These are phyloP conservation scores for Cheilosia vulpina DNA, from an alignment of 2,888 invertebrate genomes.

Conservation along the genomic window DNA sequence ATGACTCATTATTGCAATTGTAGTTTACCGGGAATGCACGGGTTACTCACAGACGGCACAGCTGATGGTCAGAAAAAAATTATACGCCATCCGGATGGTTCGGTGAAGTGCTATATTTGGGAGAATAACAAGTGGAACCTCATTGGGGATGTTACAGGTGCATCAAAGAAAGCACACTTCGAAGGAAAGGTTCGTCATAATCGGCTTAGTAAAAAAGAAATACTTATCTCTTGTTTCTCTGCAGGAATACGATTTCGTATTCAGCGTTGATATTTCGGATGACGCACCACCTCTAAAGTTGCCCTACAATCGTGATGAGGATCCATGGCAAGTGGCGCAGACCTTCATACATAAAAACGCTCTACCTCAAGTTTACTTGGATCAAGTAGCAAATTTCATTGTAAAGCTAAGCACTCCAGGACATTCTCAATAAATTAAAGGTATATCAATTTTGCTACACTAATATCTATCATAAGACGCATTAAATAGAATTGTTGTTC, in stretches of 20 bases:
- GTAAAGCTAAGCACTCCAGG: conserved; percentile 83
- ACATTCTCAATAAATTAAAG: too few relatives aligned
- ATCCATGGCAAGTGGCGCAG: conserved; percentile 96
- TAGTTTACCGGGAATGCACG: conserved; percentile 92
- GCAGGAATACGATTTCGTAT: conserved; percentile 95
- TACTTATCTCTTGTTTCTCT: background rate
- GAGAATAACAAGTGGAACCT: conserved; percentile 90
- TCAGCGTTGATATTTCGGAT: conserved; percentile 97
- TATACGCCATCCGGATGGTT: conserved; percentile 88
- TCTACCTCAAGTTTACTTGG: conserved; percentile 93
- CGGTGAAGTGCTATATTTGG: conserved; percentile 93
- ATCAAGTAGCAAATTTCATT: conserved; percentile 97
- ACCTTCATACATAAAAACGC: conserved; percentile 93
- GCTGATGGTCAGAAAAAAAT: conserved; percentile 93
- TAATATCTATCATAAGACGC: too few relatives aligned
- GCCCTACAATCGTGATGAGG: conserved; percentile 95
- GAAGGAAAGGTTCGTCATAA: conserved; percentile 87
- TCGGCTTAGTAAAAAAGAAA: background rate
- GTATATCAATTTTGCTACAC: too few relatives aligned
- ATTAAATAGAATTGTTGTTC: conserved; percentile 1
- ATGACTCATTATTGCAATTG: conserved; percentile 36
- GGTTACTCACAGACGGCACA: conserved; percentile 89
- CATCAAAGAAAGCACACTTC: conserved; percentile 88
- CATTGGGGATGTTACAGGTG: conserved; percentile 95
- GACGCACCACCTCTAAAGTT: conserved; percentile 94